Evolutionary conservation across 2,888 invertebrate genomes (phyloP), one percentile per base, ranked within the genome.

Genomic region (Deilephila porcellus): DNA sequence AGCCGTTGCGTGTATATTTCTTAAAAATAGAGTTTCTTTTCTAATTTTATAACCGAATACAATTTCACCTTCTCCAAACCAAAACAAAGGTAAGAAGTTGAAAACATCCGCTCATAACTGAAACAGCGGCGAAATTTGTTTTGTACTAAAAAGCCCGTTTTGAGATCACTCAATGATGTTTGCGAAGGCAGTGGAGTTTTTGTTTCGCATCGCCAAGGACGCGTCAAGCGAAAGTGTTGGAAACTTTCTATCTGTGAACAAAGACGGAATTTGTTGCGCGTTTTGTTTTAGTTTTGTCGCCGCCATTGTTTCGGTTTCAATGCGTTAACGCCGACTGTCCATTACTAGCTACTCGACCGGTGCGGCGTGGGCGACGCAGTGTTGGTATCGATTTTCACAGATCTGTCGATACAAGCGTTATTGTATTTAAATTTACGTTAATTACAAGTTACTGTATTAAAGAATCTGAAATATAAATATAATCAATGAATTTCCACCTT

Each of bases 131-230:
- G 6, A n/a, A 32, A 25, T 67, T 67, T 63, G 63, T 63, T 64
- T 64, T 67, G 67, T 67, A 25, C 67, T 67, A 67, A 67, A 63
- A 67, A 67, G 67, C 67, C 67, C 45, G 67, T 67, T 67, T 67
- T 67, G 25, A 67, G 67, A 67, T 52, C 64, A 64, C 20, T 45
- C 52, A 67, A 67, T 67, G 67, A 52, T 63, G 63, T 63, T 37
- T 63, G 25, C 45, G 20, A 29, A 62, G 62, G 56, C n/a, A 56
- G 56, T 56, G 56, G 67, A 52, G 67, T 67, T 67, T 67, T 67
- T 67, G 67, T 67, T 67, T 67, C 52, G 67, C 25, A 25, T 67
- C 67, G 45, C 45, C 67, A 67, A 67, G 67, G 67, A 67, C 67
- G 67, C 67, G 67, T 67, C 45, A 67, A 67, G 67, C 67, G 67